A percentile compares a stretch with the other conserved stretches of the same genome.
These are phyloP conservation scores for Cephalopholis sonnerati DNA, from an alignment of 2,113 vertebrate genomes.

Conservation along the genomic window DNA sequence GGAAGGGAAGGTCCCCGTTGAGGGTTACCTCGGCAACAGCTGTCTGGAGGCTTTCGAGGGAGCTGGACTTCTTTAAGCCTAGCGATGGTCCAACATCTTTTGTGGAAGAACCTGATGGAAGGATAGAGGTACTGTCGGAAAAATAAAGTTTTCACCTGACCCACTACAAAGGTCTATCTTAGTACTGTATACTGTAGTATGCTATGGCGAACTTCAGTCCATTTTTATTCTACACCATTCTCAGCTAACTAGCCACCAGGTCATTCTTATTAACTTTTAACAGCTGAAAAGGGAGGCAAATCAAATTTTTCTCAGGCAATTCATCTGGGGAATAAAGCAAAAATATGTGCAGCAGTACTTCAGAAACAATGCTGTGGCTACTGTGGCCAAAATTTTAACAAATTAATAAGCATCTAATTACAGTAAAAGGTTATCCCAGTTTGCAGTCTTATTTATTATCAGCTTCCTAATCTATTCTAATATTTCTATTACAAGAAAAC, in stretches of 20 bases:
- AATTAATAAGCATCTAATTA: background rate
- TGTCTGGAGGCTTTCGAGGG: conserved; percentile 97
- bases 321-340: background rate
- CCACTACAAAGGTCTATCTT: no score
- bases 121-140: conserved; percentile 8
- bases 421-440: background rate
- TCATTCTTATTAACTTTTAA: background rate
- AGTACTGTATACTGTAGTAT: background rate
- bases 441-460: background rate
- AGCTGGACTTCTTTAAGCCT: conserved; percentile 98
- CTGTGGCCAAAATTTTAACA: no score
- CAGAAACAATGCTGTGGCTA: background rate
- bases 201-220: background rate
- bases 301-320: background rate
- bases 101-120: conserved; percentile 91
- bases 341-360: background rate
- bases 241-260: background rate
- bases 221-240: background rate
- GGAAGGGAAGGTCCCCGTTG: conserved; percentile 95
- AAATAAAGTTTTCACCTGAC: background rate
- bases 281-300: background rate
- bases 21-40: conserved; percentile 95
- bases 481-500: background rate
- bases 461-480: background rate
- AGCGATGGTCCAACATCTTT: conserved; percentile 95